Conservation (phyloP, 1,140 invertebrate species). For the Frieseomelitta varia region DNA sequence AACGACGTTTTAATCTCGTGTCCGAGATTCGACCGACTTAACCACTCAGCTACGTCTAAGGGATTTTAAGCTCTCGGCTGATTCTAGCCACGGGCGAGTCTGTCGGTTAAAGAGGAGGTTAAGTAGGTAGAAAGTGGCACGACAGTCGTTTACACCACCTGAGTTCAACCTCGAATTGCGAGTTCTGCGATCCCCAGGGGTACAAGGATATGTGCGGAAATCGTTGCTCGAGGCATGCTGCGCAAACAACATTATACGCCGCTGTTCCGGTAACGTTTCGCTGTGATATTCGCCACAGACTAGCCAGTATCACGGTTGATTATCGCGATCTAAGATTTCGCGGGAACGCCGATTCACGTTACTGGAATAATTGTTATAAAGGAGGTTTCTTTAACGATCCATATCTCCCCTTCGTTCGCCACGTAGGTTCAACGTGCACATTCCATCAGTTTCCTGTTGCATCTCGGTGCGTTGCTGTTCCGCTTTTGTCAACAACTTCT, state of each 20-base stretch:
- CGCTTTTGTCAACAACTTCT: background rate
- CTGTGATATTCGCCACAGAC: background rate
- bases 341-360: background rate
- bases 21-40: background rate
- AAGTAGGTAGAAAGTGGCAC: slow-evolving; percentile 34
- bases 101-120: slow-evolving; percentile 16
- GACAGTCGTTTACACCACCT: slow-evolving; percentile 40
- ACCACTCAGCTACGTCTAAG: background rate
- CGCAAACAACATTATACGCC: background rate
- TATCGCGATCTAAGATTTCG: background rate
- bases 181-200: background rate
- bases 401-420: too few relatives aligned
- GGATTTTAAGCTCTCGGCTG: slow-evolving; percentile 20
- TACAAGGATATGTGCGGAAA: background rate
- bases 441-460: background rate
- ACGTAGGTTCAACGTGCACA: too few relatives aligned
- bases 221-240: background rate
- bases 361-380: background rate
- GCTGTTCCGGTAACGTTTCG: background rate
- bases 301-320: too few relatives aligned
- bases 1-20: background rate
- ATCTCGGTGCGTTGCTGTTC: background rate
- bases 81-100: slow-evolving; percentile 3
- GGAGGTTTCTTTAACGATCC: background rate
- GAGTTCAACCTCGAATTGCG: slow-evolving; percentile 19